Evolutionary conservation across 2,888 invertebrate species (phyloP), one percentile per base, ranked within the genome.

Genomic region (Blera fallax): DNA sequence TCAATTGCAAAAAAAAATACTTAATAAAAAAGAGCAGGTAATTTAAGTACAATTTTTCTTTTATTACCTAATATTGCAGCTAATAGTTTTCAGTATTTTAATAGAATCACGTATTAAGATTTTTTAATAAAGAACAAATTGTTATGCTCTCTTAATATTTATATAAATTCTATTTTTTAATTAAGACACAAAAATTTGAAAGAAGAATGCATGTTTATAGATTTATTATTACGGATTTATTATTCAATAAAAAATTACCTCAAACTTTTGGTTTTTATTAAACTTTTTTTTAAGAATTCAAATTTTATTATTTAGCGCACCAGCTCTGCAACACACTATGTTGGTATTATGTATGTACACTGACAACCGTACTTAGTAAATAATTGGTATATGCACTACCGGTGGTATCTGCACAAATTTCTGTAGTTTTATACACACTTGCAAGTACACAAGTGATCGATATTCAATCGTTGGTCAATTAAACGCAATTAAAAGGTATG

Each of bases 401-500:
- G 58, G 73, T 69, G 69, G 37, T 73, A 56, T 32, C 69, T 34
- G 80, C 80, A 81, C 84, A 80, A 45, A 72, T 43, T 80, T 76
- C 32, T 48, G 54, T 79, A 62, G 52, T 64, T 80, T 80, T 37
- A 76, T 32, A 73, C 40, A 62, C 56, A 85, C 70, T 80, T 76
- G 65, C 69, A 50, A 18, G 16, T 52, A 24, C 50, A 65, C 48
- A 76, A 85, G 72, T 70, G 58, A 62, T 32, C 40, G 34, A 54
- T 69, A 69, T 64, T 60, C 40, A 81, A 45, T 65, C 64, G 58
- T 76, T 81, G 81, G 85, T 85, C 85, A 85, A 85, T 81, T 85
- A 85, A 72, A 34, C 50, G 37, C 52, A 81, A 70, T 76, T 77
- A 81, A 72, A 81, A 85, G 81, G 76, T 48, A 85, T 97, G 97